Base-by-base conservation (phyloP, 2,888 invertebrate species). In the Calameuta idolon region DNA sequence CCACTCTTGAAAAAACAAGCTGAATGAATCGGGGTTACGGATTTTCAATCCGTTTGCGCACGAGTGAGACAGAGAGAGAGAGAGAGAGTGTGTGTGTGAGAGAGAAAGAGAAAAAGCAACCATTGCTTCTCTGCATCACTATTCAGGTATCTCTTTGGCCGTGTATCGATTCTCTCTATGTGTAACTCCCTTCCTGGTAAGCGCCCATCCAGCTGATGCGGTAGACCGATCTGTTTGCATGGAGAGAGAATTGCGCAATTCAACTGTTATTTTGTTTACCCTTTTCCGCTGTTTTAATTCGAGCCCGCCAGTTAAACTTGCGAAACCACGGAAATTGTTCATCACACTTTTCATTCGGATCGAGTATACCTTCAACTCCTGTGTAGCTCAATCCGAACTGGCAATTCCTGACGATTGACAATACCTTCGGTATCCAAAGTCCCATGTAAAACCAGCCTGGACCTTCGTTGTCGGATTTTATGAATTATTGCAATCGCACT, bases 231-330 rank as follows among this genome's bases (percentile, higher is more conserved):
- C 79, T 75, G 80, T 81, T 81, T 78, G 78, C 69, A 40, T 69
- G 76, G 74, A 31, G n/a, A 12, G 74, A 76, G 77, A 83, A 84
- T 84, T 77, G 80, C 79, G 40, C 81, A 81, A 85, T 84, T 83
- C 84, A 77, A 80, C 82, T 82, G 83, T 85, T 85, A 85, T 85
- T 86, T 83, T 85, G 86, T 87, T 87, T 84, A 83, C 83, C 76
- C 83, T 83, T 81, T 82, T 84, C 82, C 83, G 81, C 79, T 80
- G 82, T 83, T 86, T 87, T 86, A 86, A 86, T 87, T 85, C 82
- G 78, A 79, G 78, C 79, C 35, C 69, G 78, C 73, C 37, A 76
- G 77, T 86, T 79, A 84, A 86, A 81, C 79, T 81, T 83, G 75
- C 73, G 79, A 80, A 81, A 81, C 83, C 81, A 78, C 82, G 80